Conservation (phyloP, 1,140 invertebrate genomes). For the Oncopeltus fasciatus region DNA sequence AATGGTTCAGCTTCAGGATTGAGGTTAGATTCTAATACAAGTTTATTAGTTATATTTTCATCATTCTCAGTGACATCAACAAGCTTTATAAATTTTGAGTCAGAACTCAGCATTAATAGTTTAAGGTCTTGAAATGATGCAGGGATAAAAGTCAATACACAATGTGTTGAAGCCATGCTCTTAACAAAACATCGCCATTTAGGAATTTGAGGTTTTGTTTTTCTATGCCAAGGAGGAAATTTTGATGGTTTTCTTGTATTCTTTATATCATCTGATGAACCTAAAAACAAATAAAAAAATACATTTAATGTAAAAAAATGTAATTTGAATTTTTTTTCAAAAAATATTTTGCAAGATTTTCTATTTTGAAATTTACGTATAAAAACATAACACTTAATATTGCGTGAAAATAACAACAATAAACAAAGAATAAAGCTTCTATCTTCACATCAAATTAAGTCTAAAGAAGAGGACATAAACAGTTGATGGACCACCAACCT, state of each 20-base stretch:
- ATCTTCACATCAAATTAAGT: too few species aligned
- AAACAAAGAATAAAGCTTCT: too few species aligned
- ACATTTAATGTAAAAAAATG: constrained; percentile 20
- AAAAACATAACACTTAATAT: too few species aligned
- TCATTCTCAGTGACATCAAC: background rate
- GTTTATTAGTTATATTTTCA: background rate
- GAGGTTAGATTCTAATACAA: constrained; percentile 12
- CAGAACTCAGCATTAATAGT: constrained; percentile 29
- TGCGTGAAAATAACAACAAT: too few species aligned
- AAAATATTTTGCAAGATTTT: too few species aligned
- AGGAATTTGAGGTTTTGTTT: constrained; percentile 22
- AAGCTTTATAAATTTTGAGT: constrained; percentile 23
- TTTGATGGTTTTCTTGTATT: background rate
- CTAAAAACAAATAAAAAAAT: constrained; percentile 11
- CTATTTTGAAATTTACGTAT: too few species aligned
- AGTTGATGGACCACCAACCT: too few species aligned
- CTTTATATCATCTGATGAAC: background rate
- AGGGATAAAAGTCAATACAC: constrained; percentile 55
- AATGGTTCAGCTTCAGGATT: constrained; percentile 19
- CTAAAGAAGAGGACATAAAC: too few species aligned
- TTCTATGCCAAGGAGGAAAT: background rate
- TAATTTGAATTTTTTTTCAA: too few species aligned
- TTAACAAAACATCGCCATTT: constrained; percentile 58
- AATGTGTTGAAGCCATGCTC: constrained; percentile 41
- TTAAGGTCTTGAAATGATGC: constrained; percentile 41